Evolutionary conservation across 1,140 invertebrate genomes (phyloP), one percentile per base, ranked within the genome.

Genomic region (Araneus ventricosus): DNA sequence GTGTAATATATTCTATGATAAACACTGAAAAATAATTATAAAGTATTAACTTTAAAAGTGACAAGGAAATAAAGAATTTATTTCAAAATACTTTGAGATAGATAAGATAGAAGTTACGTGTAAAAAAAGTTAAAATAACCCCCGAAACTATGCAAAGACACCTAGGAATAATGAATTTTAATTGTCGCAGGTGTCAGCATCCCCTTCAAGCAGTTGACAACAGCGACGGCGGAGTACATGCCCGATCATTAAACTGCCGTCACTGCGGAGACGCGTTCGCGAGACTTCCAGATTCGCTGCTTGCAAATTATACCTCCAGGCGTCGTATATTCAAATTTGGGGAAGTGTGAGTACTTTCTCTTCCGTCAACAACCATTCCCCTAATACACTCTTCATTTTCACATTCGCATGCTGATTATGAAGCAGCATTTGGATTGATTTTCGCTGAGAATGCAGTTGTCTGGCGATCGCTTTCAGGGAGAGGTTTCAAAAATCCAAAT

Each of bases 311-410:
- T 75, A 75, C 67, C 67, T 75, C 67, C 27, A 75, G 67, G 67
- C 67, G 67, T 30, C 67, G 67, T 75, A 75, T 75, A 75, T 75
- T 75, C 67, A 75, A 34, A 75, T 75, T 75, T 30, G 14, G 67
- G 30, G 67, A 75, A 34, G 67, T 75, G 67, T 30, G 67, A 30
- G 67, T 75, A 75, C 67, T 75, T 75, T 75, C 67, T 14, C 67
- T 34, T 5, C 27, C 34, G 67, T 37, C 67, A 61, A 61, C 59
- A 61, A 61, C 59, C 59, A n/a, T 61, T 61, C 67, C 67, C 67
- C 67, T 30, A 75, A 75, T 75, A 75, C 67, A 75, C 67, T 75
- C 67, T 75, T 75, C 67, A 75, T 75, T 75, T 75, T 75, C 67
- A 75, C 67, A 75, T 75, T 75, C 67, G 67, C 67, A 75, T 75